Evolutionary conservation across 1,140 invertebrate genomes (phyloP).

Genomic region (Bombus turneri): DNA sequence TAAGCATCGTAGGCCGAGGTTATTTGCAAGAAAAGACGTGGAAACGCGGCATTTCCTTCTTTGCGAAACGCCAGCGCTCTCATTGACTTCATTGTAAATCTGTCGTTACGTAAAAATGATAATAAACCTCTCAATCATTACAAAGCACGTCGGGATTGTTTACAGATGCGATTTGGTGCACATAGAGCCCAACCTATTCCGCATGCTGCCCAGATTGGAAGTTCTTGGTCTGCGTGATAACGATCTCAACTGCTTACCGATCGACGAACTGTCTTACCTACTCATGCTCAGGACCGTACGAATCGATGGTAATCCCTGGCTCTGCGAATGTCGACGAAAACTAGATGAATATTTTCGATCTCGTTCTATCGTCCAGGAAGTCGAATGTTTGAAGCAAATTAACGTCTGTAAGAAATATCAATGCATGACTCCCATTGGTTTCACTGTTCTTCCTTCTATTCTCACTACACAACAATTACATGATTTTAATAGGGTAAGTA

Average conservation of each 20-base stretch:
- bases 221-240: constrained; percentile 70
- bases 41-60: constrained; percentile 23
- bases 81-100: background rate
- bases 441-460: constrained; percentile 32
- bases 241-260: constrained; percentile 72
- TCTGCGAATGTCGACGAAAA: constrained; percentile 66
- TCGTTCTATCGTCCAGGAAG: constrained; percentile 54
- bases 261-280: constrained; percentile 58
- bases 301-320: constrained; percentile 72
- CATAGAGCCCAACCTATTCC: constrained; percentile 68
- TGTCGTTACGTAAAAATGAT: constrained; percentile 18
- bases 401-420: constrained; percentile 41
- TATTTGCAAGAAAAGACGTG: constrained; percentile 3
- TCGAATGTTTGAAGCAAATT: constrained; percentile 9
- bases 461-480: constrained; percentile 13
- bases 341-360: constrained; percentile 61
- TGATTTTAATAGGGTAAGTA: constrained; percentile 15
- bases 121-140: background rate
- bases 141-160: background rate
- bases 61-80: background rate
- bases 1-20: constrained; percentile 9
- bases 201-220: constrained; percentile 58
- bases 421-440: constrained; percentile 61
- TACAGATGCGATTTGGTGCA: constrained; percentile 66
- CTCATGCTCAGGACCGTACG: constrained; percentile 56